phyloP scores from a whole-genome alignment of 1,140 invertebrate genomes.

The Aphaenogaster rudis region DNA sequence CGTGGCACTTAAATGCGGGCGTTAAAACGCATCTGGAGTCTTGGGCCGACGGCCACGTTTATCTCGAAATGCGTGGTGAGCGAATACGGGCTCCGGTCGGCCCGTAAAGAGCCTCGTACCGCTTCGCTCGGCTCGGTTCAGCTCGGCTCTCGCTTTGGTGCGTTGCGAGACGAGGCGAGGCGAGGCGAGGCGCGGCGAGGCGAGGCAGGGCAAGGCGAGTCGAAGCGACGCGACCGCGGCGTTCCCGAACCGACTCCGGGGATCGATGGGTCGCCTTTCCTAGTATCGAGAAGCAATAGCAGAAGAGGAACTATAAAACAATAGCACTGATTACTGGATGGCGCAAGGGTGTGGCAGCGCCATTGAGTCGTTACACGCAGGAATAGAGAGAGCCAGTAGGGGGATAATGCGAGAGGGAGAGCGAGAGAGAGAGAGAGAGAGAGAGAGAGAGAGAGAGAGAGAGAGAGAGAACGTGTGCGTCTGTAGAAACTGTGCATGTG shows the following conservation, averaged over 20 bases:
- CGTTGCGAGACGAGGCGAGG: not conserved
- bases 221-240: not conserved
- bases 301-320: conserved; percentile 83
- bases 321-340: conserved; percentile 86
- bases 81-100: conserved; percentile 49
- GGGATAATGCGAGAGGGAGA: conserved; percentile 70
- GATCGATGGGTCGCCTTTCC: conserved; percentile 66
- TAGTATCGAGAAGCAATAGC: conserved; percentile 70
- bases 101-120: conserved; percentile 29
- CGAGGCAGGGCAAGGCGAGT: not conserved
- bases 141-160: conserved; percentile 9
- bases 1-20: conserved; percentile 31
- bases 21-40: conserved; percentile 29
- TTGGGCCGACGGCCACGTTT: conserved; percentile 28
- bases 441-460: not conserved
- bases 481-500: not conserved
- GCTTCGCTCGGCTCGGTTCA: conserved; percentile 15
- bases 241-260: conserved; percentile 58
- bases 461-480: not conserved
- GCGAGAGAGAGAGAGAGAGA: conserved; percentile 39
- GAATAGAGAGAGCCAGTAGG: conserved; percentile 82
- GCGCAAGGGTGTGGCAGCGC: conserved; percentile 86
- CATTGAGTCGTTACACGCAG: conserved; percentile 86
- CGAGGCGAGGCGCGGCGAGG: not conserved
- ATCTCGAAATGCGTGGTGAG: conserved; percentile 37